A percentile compares a stretch with the other conserved stretches of the same genome.
phyloP scores from a whole-genome alignment of 2,888 invertebrate genomes.

The Stenurella melanura region DNA sequence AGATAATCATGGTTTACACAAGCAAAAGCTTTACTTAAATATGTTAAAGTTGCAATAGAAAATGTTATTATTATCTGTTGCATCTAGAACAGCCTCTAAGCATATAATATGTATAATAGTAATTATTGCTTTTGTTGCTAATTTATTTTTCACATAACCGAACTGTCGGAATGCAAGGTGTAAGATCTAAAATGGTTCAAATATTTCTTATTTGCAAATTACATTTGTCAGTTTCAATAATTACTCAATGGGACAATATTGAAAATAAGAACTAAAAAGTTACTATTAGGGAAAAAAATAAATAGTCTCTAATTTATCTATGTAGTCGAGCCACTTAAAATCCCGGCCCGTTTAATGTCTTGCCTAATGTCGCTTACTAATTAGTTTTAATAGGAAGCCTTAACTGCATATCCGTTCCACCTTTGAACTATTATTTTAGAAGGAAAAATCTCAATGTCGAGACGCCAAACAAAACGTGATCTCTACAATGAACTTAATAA shows the following conservation, averaged over 20 bases:
- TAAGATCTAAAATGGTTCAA: no score
- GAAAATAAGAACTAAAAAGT: not conserved
- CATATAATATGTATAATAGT: no score
- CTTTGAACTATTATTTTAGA: constrained; percentile 8
- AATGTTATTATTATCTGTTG: no score
- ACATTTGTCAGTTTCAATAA: no score
- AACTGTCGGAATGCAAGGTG: no score
- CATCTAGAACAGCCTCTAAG: no score
- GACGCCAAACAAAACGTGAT: constrained; percentile 18
- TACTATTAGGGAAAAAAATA: not conserved
- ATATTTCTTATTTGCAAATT: no score
- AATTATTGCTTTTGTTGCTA: no score
- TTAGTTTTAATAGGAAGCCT: not conserved
- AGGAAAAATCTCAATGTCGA: not conserved
- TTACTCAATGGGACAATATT: not conserved
- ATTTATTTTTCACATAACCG: no score
- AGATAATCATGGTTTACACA: no score
- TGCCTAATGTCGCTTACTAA: constrained; percentile 4
- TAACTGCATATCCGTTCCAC: constrained; percentile 12
- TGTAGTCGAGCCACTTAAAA: not conserved
- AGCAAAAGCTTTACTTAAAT: no score
- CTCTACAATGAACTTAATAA: not conserved
- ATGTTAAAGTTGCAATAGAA: no score
- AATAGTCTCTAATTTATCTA: not conserved
- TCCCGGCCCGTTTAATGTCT: constrained; percentile 2